These are phyloP conservation scores for Marmota flaviventris DNA, from an alignment of 2,113 vertebrate genomes.

Conservation along the genomic window DNA sequence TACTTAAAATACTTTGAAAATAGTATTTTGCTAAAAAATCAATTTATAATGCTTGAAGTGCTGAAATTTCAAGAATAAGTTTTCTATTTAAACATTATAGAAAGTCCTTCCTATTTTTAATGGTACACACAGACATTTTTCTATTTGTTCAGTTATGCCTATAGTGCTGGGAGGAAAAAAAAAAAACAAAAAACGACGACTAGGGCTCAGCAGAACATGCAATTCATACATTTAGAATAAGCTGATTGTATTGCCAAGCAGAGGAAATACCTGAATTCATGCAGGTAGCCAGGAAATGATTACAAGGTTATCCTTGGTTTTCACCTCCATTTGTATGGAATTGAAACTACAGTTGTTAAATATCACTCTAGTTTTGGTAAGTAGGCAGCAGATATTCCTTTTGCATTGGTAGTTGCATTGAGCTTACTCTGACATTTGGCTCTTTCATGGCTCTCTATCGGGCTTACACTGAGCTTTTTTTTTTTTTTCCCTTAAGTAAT, in stretches of 20 bases:
- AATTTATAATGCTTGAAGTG: constrained; percentile 50
- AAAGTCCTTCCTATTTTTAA: constrained; percentile 41
- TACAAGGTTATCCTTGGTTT: background rate
- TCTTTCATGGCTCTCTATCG: background rate
- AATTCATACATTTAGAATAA: constrained; percentile 27
- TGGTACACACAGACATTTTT: background rate
- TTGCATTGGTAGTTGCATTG: background rate
- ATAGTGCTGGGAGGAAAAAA: background rate
- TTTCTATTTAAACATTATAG: constrained; percentile 49
- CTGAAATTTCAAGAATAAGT: constrained; percentile 35
- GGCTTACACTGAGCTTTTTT: background rate
- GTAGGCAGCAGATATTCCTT: background rate
- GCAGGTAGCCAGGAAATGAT: background rate
- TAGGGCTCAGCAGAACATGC: background rate
- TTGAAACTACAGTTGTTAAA: constrained; percentile 13
- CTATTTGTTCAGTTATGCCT: background rate
- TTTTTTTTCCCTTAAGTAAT: background rate
- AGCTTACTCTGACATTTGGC: background rate
- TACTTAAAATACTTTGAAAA: constrained; percentile 39
- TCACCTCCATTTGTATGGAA: constrained; percentile 16
- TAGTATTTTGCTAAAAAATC: constrained; percentile 60
- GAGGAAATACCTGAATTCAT: background rate
- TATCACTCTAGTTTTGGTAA: background rate
- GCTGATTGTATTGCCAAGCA: background rate
- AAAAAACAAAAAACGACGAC: no score